Conservation (phyloP, 2,888 invertebrate species). For the Gymnocheta viridis region DNA sequence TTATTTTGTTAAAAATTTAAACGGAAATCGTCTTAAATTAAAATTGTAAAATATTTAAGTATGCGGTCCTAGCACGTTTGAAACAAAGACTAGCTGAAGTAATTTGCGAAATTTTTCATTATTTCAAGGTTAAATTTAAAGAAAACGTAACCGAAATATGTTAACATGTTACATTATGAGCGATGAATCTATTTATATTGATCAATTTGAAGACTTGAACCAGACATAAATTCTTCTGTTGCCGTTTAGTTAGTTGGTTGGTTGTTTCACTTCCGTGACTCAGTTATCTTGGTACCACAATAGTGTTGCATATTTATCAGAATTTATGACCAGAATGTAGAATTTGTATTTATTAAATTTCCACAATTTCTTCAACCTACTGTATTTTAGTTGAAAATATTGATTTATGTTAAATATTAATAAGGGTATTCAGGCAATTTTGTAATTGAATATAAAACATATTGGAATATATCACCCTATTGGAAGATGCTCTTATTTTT, state of each 20-base stretch:
- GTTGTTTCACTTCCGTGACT: not conserved
- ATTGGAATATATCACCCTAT: too few species aligned
- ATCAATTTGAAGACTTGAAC: not conserved
- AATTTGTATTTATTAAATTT: constrained; percentile 52
- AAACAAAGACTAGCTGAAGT: constrained; percentile 53
- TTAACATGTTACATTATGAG: not conserved
- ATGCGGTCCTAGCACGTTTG: constrained; percentile 72
- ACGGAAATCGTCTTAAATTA: constrained; percentile 51
- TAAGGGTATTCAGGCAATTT: not conserved
- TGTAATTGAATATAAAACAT: too few species aligned
- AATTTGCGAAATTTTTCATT: constrained; percentile 2
- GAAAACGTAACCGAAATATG: too few species aligned
- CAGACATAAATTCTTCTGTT: too few species aligned
- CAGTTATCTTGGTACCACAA: too few species aligned
- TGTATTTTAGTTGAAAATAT: constrained; percentile 38
- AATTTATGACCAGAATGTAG: constrained; percentile 41
- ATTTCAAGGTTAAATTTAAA: constrained; percentile 25
- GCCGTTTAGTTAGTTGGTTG: not conserved
- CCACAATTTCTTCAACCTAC: constrained; percentile 51
- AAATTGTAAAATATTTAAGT: constrained; percentile 19
- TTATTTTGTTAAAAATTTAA: constrained; percentile 14
- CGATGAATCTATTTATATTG: not conserved
- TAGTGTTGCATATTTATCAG: constrained; percentile 35
- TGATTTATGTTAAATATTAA: too few species aligned
- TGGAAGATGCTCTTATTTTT: too few species aligned